Conservation (phyloP, 2,888 invertebrate genomes). For the Cynaeus angustus region DNA sequence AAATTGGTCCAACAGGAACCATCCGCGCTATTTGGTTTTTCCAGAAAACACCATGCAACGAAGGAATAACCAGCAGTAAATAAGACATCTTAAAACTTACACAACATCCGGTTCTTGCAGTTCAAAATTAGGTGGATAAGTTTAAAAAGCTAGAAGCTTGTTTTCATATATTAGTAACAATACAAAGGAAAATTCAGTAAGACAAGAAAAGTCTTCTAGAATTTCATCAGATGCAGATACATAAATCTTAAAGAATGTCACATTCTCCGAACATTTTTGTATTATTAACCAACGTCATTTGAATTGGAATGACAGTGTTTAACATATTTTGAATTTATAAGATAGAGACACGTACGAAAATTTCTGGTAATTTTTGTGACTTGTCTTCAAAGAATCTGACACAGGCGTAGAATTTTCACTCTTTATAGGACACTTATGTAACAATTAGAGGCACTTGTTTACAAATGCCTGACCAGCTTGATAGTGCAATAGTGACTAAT, state of each 20-base stretch:
- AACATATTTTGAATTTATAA: not conserved
- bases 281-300: too few species aligned
- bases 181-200: too few species aligned
- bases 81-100: slow-evolving; percentile 11
- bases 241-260: too few species aligned
- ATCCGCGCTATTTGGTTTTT: slow-evolving; percentile 18
- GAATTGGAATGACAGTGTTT: not conserved
- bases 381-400: not conserved
- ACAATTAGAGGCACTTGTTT: not conserved
- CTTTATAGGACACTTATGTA: slow-evolving; percentile 3
- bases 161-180: too few species aligned
- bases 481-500: not conserved
- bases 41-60: not conserved
- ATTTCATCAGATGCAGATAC: not conserved
- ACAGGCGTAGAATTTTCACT: not conserved
- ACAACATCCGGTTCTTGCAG: slow-evolving; percentile 26
- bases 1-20: slow-evolving; percentile 35
- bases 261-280: too few species aligned
- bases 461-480: not conserved
- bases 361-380: slow-evolving; percentile 5
- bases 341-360: not conserved
- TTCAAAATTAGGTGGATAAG: slow-evolving; percentile 9
- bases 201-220: too few species aligned
- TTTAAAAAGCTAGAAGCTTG: not conserved
- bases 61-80: slow-evolving; percentile 18